These are phyloP conservation scores for Drosophila yakuba DNA, from an alignment of 1,140 invertebrate species.

Conservation along the genomic window DNA sequence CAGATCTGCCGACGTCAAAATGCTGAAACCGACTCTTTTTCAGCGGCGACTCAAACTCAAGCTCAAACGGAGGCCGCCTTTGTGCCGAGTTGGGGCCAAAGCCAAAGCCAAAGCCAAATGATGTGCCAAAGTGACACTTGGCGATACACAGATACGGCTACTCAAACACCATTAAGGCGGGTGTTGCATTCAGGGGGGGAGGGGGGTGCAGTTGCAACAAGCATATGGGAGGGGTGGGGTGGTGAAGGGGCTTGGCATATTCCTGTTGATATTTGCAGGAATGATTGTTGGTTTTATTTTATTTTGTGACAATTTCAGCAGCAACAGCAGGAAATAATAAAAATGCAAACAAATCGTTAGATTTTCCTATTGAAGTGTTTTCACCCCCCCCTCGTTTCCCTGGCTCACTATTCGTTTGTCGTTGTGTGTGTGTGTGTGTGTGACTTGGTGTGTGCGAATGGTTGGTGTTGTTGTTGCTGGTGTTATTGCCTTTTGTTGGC, in stretches of 20 bases:
- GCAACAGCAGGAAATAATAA: conserved; percentile 76
- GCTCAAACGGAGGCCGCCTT: conserved; percentile 64
- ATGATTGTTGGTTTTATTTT: conserved; percentile 76
- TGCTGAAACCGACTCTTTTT: conserved; percentile 41
- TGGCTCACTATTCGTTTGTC: conserved; percentile 22
- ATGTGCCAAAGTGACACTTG: conserved; percentile 79
- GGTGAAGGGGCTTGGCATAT: conserved; percentile 10
- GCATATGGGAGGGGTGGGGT: not conserved
- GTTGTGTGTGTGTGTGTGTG: conserved; percentile 2
- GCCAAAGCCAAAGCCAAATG: conserved; percentile 63
- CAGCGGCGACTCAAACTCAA: conserved; percentile 53
- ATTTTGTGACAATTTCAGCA: conserved; percentile 75
- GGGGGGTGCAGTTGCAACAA: not conserved
- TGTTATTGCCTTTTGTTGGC: conserved; percentile 52
- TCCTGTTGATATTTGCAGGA: conserved; percentile 53
- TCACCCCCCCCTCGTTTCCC: not conserved
- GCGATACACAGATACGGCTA: conserved; percentile 73
- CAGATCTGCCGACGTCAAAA: conserved; percentile 79
- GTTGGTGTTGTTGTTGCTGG: conserved; percentile 18
- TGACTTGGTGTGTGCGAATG: not conserved
- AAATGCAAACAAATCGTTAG: conserved; percentile 82
- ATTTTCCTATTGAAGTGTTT: conserved; percentile 76
- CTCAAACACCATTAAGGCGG: conserved; percentile 75
- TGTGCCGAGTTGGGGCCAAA: conserved; percentile 67
- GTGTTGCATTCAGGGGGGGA: conserved; percentile 15